phyloP scores from a whole-genome alignment of 2,113 vertebrate genomes.

The Lepus europaeus region DNA sequence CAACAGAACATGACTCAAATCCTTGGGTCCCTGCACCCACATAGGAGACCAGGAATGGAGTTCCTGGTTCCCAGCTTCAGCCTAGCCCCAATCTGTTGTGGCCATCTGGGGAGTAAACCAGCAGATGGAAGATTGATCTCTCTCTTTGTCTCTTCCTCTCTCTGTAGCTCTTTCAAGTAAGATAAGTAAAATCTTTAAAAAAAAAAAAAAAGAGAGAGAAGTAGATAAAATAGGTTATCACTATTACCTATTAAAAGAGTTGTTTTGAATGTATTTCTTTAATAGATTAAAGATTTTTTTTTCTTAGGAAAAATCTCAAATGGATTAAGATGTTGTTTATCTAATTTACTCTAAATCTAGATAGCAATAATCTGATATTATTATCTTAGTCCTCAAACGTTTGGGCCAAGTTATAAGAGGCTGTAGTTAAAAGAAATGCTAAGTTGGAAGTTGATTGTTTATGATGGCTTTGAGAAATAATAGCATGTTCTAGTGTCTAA shows the following conservation, averaged over 20 bases:
- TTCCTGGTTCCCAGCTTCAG: too few species aligned
- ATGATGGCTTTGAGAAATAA: slow-evolving; percentile 44
- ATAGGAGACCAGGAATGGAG: too few species aligned
- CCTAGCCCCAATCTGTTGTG: too few species aligned
- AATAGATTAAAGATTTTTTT: slow-evolving; percentile 31
- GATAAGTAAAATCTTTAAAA: too few species aligned
- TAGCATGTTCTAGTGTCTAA: slow-evolving; percentile 24
- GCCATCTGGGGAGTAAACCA: too few species aligned
- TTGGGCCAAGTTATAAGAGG: not conserved
- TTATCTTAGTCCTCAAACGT: slow-evolving; percentile 18
- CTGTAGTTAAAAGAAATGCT: slow-evolving; percentile 32
- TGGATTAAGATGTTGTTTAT: not conserved
- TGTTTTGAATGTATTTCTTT: slow-evolving; percentile 55
- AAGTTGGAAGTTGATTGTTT: slow-evolving; percentile 26
- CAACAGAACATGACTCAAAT: too few species aligned
- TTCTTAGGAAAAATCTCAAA: slow-evolving; percentile 3
- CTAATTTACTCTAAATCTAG: slow-evolving; percentile 20
- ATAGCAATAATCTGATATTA: not conserved
- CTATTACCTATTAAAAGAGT: slow-evolving; percentile 39
- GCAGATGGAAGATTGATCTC: too few species aligned
- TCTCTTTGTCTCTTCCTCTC: too few species aligned
- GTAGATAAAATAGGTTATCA: not conserved
- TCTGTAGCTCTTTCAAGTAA: too few species aligned
- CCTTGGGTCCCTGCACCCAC: too few species aligned
- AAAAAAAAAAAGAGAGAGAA: not conserved